Percentiles rank a stretch among this genome's conserved stretches.
Evolutionary conservation across 2,113 vertebrate species (phyloP).

Genomic region (Trogon surrucura): DNA sequence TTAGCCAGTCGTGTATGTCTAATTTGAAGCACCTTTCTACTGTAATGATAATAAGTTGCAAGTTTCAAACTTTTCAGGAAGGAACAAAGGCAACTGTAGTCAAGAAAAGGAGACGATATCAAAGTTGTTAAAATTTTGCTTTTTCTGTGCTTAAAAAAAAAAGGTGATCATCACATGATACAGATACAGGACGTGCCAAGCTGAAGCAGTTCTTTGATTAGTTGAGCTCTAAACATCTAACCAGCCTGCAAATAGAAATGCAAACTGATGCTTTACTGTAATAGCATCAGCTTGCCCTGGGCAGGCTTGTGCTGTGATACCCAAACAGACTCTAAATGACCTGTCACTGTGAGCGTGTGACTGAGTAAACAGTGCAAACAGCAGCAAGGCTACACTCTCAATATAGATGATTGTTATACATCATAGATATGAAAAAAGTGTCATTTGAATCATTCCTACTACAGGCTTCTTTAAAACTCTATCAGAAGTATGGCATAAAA

Average conservation of each 20-base stretch:
- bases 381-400: not conserved
- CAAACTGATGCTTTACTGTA: not conserved
- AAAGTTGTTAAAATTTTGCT: not conserved
- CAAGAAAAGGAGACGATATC: not conserved
- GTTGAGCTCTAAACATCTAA: not conserved
- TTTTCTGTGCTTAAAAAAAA: not conserved
- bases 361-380: not conserved
- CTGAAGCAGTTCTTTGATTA: not conserved
- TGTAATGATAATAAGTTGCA: not conserved
- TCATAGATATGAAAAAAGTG: not conserved
- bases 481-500: not conserved
- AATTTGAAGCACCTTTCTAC: conserved; percentile 18
- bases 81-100: not conserved
- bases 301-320: not conserved
- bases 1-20: not conserved
- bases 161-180: not conserved
- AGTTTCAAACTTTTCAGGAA: not conserved
- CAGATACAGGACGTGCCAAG: accelerated
- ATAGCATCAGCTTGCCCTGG: not conserved
- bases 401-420: not conserved
- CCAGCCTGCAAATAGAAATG: not conserved
- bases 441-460: not conserved
- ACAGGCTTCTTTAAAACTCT: not conserved
- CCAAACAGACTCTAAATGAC: not conserved
- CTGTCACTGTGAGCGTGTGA: not conserved